phyloP scores from a whole-genome alignment of 92 coral and sea anemone genomes.

The Galaxea fascicularis region DNA sequence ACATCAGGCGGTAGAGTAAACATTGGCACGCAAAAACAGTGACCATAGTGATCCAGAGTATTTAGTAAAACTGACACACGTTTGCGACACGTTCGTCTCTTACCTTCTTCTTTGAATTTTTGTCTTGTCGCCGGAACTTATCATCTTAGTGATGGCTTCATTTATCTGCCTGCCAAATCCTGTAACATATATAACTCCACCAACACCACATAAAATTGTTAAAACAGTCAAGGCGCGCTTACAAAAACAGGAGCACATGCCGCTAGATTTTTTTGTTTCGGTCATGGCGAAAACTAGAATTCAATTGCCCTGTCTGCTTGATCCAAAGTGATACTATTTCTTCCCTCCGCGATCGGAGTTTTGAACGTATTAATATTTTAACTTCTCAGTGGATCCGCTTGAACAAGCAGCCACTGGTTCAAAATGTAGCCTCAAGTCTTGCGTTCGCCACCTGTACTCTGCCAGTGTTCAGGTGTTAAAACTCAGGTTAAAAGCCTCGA shows the following conservation, averaged over 20 bases:
- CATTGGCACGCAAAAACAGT: too few relatives aligned
- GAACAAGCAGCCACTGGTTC: background rate
- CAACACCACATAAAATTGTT: constrained; percentile 37
- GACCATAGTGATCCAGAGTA: background rate
- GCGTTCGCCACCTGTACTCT: background rate
- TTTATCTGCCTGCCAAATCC: constrained; percentile 39
- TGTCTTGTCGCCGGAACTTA: background rate
- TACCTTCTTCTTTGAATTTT: constrained; percentile 28
- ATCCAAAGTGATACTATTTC: too few relatives aligned
- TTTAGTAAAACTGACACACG: background rate
- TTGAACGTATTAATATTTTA: constrained; percentile 24
- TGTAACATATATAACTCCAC: constrained; percentile 34
- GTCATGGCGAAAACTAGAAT: background rate
- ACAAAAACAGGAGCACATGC: background rate
- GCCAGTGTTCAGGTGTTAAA: background rate
- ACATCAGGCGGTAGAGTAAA: background rate
- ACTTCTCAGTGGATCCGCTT: constrained; percentile 1
- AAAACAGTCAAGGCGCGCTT: background rate
- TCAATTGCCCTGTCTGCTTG: background rate
- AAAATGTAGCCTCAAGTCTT: background rate
- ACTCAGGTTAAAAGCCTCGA: too few relatives aligned
- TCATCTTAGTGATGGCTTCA: background rate
- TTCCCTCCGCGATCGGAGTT: background rate
- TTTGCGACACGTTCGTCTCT: background rate
- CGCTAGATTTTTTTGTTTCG: background rate